These are phyloP conservation scores for Clarias macrocephalus DNA, from an alignment of 2,113 vertebrate genomes.

Conservation along the genomic window DNA sequence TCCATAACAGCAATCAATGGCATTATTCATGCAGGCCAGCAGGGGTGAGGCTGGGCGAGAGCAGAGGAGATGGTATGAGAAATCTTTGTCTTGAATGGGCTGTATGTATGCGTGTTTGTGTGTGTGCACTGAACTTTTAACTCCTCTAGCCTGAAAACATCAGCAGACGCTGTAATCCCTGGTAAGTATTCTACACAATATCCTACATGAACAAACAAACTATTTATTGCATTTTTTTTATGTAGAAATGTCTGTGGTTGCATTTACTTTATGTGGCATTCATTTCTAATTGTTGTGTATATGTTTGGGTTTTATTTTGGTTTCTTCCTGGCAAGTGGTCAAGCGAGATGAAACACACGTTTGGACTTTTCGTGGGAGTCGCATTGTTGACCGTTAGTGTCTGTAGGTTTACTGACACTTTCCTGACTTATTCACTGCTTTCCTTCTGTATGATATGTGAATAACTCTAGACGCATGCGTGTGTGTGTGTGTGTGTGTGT, in stretches of 20 bases:
- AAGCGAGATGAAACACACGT: slow-evolving; percentile 58
- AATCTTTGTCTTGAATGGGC: slow-evolving; percentile 37
- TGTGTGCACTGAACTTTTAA: slow-evolving; percentile 25
- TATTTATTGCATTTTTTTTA: background rate
- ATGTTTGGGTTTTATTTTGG: background rate
- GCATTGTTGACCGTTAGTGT: slow-evolving; percentile 48
- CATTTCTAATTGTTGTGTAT: background rate
- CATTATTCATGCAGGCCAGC: slow-evolving; percentile 46
- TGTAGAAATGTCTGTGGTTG: background rate
- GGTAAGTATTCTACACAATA: slow-evolving; percentile 17
- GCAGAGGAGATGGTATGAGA: slow-evolving; percentile 45
- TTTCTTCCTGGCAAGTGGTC: slow-evolving; percentile 10
- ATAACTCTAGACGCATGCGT: slow-evolving; percentile 6
- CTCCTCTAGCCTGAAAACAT: slow-evolving; percentile 9
- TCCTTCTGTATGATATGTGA: background rate
- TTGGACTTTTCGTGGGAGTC: slow-evolving; percentile 58
- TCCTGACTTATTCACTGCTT: background rate
- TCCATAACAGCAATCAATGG: slow-evolving; percentile 45
- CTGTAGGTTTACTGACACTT: slow-evolving; percentile 57
- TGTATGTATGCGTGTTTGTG: background rate
- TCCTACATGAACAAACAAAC: background rate
- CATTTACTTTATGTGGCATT: background rate
- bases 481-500: slow-evolving; percentile 33
- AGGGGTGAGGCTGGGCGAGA: slow-evolving; percentile 48
- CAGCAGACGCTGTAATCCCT: slow-evolving; percentile 13